Percentiles rank a stretch among this genome's conserved stretches.
These are phyloP conservation scores for Zaprionus tsacasi DNA, from an alignment of 1,140 invertebrate species.

Conservation along the genomic window DNA sequence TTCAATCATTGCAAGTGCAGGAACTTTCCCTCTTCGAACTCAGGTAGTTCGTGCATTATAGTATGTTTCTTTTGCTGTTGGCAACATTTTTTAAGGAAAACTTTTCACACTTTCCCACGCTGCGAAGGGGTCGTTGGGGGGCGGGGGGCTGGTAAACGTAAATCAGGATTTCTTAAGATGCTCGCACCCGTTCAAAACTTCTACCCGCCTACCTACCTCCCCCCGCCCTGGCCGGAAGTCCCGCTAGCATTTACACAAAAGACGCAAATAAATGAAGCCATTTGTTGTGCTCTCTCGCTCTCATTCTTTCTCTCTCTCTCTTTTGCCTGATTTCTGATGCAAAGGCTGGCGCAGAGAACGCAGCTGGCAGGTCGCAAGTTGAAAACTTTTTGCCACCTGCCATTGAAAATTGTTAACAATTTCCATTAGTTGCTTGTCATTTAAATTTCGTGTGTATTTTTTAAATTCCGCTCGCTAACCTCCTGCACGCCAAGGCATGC, in stretches of 20 bases:
- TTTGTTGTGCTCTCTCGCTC: conserved; percentile 75
- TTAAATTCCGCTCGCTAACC: conserved; percentile 56
- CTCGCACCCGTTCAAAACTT: conserved; percentile 19
- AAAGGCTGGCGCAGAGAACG: conserved; percentile 40
- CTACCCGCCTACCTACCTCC: too few species aligned
- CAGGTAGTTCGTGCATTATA: conserved; percentile 67
- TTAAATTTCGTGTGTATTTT: conserved; percentile 76
- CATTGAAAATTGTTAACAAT: conserved; percentile 72
- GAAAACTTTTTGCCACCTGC: conserved; percentile 58
- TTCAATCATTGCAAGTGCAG: conserved; percentile 69
- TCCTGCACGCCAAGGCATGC: conserved; percentile 3
- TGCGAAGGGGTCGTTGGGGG: background rate
- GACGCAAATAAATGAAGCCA: conserved; percentile 82
- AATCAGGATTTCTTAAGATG: conserved; percentile 52
- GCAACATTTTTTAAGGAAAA: conserved; percentile 50
- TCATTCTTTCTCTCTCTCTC: conserved; percentile 70
- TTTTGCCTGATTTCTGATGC: conserved; percentile 60
- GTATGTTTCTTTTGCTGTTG: conserved; percentile 33
- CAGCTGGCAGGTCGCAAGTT: conserved; percentile 27
- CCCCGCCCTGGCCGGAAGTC: conserved; percentile 51
- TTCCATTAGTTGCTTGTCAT: conserved; percentile 82
- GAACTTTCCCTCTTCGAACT: conserved; percentile 34
- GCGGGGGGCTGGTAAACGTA: conserved; percentile 46
- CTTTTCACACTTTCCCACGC: conserved; percentile 52
- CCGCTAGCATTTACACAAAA: conserved; percentile 70